Conservation (phyloP, 2,797 vertebrate species). For the Fundulus diaphanus region DNA sequence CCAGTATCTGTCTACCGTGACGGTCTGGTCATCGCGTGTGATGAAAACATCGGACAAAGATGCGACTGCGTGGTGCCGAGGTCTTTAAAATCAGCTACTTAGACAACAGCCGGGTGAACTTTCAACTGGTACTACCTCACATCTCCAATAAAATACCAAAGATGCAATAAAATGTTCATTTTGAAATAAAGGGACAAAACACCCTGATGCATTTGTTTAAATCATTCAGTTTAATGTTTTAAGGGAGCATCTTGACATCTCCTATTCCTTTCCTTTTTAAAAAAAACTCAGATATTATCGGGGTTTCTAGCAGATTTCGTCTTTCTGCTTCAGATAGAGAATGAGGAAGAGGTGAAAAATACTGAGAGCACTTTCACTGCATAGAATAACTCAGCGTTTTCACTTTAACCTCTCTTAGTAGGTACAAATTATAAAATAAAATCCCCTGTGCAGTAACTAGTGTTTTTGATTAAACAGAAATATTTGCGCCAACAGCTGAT, state of each 20-base stretch:
- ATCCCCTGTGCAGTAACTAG: too few relatives aligned
- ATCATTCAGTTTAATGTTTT: not conserved
- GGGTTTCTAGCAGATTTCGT: not conserved
- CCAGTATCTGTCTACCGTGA: not conserved
- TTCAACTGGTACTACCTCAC: not conserved
- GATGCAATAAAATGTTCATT: not conserved
- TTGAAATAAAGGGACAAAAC: not conserved
- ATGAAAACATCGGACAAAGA: constrained; percentile 7
- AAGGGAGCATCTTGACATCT: not conserved
- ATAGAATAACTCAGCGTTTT: not conserved
- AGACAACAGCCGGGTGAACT: not conserved
- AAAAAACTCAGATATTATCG: not conserved
- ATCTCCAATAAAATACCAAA: not conserved
- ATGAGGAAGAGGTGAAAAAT: not conserved
- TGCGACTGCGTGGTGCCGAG: constrained; percentile 5
- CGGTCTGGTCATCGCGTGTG: not conserved
- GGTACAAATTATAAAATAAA: too few relatives aligned
- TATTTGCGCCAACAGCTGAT: too few relatives aligned
- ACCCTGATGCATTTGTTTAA: not conserved
- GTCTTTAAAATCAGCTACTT: constrained; percentile 1
- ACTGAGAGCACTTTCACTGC: not conserved
- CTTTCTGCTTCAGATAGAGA: not conserved
- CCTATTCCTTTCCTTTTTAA: not conserved
- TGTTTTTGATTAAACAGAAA: too few relatives aligned
- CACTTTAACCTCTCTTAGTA: too few relatives aligned